Evolutionary conservation across 2,113 vertebrate species (phyloP), one percentile per base, ranked within the genome.

Genomic region (Sarotherodon lohbergeri): DNA sequence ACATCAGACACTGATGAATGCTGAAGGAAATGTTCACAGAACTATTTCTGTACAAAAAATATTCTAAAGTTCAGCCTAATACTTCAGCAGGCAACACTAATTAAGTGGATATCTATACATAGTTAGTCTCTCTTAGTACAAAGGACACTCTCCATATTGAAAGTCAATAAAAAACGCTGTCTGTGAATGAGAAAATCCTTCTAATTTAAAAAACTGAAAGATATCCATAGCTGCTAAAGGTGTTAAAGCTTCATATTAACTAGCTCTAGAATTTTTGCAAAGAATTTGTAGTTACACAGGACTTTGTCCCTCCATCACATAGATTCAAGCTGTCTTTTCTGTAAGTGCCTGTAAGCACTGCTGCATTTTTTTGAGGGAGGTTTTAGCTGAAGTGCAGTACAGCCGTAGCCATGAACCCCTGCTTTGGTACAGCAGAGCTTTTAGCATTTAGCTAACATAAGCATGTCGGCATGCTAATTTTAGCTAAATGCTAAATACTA

Each of bases 41-140:
- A 16, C 13, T 46, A 73, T 73, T 46, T 46, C 13, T 27, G n/a
- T 73, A 24, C 39, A 46, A 46, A 71, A 27, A 46, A 17, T 73
- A 17, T 73, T 27, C 41, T 16, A 17, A 73, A 27, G 39, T 46
- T 73, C 39, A 46, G 39, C 13, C 39, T 43, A 24, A 73, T 73
- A 27, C 66, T 46, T 73, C n/a, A 46, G 66, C 66, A 73, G 22
- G 22, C 98, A 92, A 98, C 36, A 19, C 43, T 29, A 50, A 48
- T 76, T 29, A 29, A 73, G 22, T 73, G 41, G 22, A 14, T 76
- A 76, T 76, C 68, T 76, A 76, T 27, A 48, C 3, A 10, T 48
- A 29, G 68, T 29, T 50, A 76, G 71, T 76, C 71, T 76, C 43
- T 76, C 24, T 73, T 48, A 48, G 24, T 46, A 76, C 71, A 76